Evolutionary conservation across 2,113 vertebrate genomes (phyloP).

Genomic region (Leuciscus idus): DNA sequence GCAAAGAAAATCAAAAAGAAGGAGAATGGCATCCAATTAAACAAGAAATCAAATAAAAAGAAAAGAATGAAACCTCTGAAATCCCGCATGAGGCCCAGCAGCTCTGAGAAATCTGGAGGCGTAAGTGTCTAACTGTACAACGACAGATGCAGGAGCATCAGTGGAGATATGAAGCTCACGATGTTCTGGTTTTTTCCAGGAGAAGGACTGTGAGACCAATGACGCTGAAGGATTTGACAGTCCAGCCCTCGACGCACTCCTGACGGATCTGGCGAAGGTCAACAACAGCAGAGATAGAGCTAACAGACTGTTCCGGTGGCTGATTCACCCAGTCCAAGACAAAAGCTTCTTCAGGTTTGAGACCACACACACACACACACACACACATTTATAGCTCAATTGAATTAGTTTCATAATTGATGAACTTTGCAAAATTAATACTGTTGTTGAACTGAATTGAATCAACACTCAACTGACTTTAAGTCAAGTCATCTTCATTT

Average conservation of each 20-base stretch:
- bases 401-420: neutral
- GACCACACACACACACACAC: neutral
- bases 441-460: neutral
- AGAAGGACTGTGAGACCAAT: conserved; percentile 40
- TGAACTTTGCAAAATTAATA: neutral
- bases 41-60: conserved; percentile 48
- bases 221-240: conserved; percentile 28
- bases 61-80: conserved; percentile 59
- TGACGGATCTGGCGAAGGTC: conserved; percentile 75
- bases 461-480: neutral
- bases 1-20: conserved; percentile 63
- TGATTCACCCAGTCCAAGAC: conserved; percentile 80
- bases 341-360: conserved; percentile 80
- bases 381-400: neutral
- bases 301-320: conserved; percentile 86
- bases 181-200: conserved; percentile 35
- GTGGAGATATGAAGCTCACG: neutral
- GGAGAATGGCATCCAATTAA: conserved; percentile 56
- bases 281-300: conserved; percentile 88
- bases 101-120: conserved; percentile 4
- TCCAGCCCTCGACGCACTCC: conserved; percentile 67
- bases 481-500: too few species aligned
- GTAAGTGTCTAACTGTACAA: conserved; percentile 43
- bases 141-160: neutral
- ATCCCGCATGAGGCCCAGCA: conserved; percentile 51